Conservation (phyloP, 2,113 vertebrate species). For the Vidua chalybeata region DNA sequence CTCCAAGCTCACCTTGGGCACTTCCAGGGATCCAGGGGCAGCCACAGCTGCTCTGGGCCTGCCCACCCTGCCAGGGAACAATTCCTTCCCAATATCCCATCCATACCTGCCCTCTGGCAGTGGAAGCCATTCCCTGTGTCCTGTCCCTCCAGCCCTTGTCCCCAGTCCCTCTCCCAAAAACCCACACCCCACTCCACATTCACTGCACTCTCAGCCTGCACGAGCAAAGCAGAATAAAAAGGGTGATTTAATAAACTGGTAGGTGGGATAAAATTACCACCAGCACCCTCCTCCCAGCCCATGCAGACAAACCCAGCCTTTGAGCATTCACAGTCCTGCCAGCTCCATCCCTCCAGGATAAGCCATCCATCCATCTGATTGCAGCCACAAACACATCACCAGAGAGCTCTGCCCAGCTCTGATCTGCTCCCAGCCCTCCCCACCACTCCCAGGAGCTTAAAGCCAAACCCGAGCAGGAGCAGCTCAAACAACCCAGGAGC, state of each 20-base stretch:
- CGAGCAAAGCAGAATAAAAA: not conserved
- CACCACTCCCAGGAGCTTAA: not conserved
- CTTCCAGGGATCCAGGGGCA: not conserved
- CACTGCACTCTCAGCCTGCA: not conserved
- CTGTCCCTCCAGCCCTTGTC: not conserved
- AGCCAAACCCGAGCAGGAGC: not conserved
- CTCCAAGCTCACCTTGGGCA: rapidly evolving
- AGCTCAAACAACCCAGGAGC: not conserved
- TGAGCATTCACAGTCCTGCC: not conserved
- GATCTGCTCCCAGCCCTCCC: not conserved
- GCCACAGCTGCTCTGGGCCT: not conserved
- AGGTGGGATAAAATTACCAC: not conserved
- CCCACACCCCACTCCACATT: rapidly evolving
- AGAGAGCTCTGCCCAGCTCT: not conserved
- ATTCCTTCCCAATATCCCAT: not conserved
- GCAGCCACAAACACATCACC: not conserved
- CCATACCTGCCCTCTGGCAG: not conserved
- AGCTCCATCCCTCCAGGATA: not conserved
- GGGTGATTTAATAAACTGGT: not conserved
- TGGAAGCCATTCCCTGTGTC: not conserved
- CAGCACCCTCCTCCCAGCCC: not conserved
- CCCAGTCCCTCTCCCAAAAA: not conserved
- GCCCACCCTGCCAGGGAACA: not conserved
- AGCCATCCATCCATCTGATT: not conserved
- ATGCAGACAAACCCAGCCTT: not conserved